Evolutionary conservation across 1,140 invertebrate species (phyloP), one percentile per base, ranked within the genome.

Genomic region (Lerema accius): DNA sequence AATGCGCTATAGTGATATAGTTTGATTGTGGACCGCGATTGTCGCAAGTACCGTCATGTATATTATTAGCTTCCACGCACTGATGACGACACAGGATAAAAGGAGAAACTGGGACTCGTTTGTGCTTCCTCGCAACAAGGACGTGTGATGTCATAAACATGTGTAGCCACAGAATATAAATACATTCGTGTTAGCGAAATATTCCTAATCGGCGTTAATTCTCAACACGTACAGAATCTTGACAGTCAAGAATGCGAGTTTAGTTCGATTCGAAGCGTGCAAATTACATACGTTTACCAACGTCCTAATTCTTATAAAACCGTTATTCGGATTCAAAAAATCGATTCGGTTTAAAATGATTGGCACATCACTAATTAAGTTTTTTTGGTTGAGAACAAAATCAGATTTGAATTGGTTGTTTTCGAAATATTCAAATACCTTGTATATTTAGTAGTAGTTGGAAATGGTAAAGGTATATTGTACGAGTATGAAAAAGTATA

Each of bases 31-130:
- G 59, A 62, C 35, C 35, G 35, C 16, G 55, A 43, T 43, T 56
- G 45, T 58, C n/a, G 23, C 39, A 15, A 51, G 28, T 11, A 28
- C 40, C 53, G 53, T 58, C 53, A 58, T 58, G 53, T 56, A 65
- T 84, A 84, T 79, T 80, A 84, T 75, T 88, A 88, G 82, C 66
- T 16, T 42, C 61, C 51, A 63, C 67, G 69, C 53, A 63, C 43
- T 67, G 72, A 73, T 86, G 81, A 87, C 80, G 82, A 78, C 75
- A 84, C 82, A 85, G 84, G 86, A 87, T 89, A 84, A 81, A 80
- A 80, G 68, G 73, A 80, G 77, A 76, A 87, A 86, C 80, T 86
- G 80, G 86, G 81, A 86, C 85, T 84, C 76, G 73, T 73, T 75
- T 60, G 40, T 70, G 76, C 78, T 80, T 86, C 86, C 80, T 85